Evolutionary conservation across 1,140 invertebrate species (phyloP).

Genomic region (Anoplolepis gracilipes): DNA sequence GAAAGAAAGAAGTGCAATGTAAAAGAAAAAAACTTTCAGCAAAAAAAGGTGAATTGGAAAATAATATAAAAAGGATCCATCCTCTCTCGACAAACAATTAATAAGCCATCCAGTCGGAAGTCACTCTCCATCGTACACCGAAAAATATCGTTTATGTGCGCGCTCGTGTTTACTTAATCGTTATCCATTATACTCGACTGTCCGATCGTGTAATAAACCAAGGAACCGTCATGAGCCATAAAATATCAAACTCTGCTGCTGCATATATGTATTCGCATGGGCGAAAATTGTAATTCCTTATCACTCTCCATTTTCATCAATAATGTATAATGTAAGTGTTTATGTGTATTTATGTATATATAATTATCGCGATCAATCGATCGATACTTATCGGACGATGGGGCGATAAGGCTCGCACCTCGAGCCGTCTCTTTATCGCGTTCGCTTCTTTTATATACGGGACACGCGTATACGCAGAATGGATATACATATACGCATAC

Average conservation of each 20-base stretch:
- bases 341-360: conserved; percentile 54
- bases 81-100: conserved; percentile 12
- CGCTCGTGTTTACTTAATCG: conserved; percentile 15
- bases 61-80: conserved; percentile 6
- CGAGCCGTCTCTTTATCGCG: conserved; percentile 14
- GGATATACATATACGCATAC: conserved; percentile 42
- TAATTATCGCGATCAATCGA: conserved; percentile 51
- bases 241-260: conserved; percentile 40
- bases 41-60: conserved; percentile 14
- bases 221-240: neutral
- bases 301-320: conserved; percentile 12
- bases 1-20: neutral
- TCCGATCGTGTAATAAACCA: conserved; percentile 12
- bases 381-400: conserved; percentile 57
- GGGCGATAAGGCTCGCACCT: conserved; percentile 25
- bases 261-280: conserved; percentile 30
- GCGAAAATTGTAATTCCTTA: neutral
- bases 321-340: conserved; percentile 33
- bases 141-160: conserved; percentile 22
- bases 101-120: neutral
- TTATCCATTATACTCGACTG: conserved; percentile 13
- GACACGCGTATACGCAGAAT: conserved; percentile 46
- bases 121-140: conserved; percentile 10
- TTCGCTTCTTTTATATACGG: conserved; percentile 32
- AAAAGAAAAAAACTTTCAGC: neutral